Conservation (phyloP, 1,140 invertebrate species). For the Conus ventricosus region DNA sequence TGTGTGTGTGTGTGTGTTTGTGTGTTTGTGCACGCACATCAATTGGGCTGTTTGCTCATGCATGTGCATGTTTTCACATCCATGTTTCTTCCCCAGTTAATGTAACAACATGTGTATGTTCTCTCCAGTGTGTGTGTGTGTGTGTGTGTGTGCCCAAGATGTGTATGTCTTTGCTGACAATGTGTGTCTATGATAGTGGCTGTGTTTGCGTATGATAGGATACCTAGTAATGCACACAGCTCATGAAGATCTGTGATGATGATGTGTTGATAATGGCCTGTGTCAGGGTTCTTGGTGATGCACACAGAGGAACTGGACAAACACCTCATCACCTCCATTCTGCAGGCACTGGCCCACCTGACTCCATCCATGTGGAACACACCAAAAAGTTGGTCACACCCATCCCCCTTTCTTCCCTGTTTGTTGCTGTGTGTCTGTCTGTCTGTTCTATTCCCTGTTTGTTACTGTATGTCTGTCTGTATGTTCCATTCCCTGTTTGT, state of each 20-base stretch:
- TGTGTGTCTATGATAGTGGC: too few relatives aligned
- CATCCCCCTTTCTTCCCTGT: not conserved
- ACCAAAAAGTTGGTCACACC: constrained; percentile 32
- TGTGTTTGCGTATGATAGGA: too few relatives aligned
- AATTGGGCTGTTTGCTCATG: too few relatives aligned
- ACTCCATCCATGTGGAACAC: constrained; percentile 51
- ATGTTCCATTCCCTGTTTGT: not conserved
- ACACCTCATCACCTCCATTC: constrained; percentile 61
- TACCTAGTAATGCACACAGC: too few relatives aligned
- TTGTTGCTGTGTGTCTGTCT: not conserved
- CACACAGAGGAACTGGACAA: constrained; percentile 79
- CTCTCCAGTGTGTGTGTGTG: too few relatives aligned
- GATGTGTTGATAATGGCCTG: not conserved
- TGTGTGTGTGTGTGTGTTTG: too few relatives aligned
- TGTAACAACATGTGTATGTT: too few relatives aligned
- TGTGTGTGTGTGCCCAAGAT: too few relatives aligned
- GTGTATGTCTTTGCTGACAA: too few relatives aligned
- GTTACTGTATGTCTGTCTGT: not conserved
- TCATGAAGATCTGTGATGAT: not conserved
- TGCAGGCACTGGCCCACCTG: constrained; percentile 63
- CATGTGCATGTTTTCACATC: too few relatives aligned
- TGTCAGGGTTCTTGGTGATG: constrained; percentile 74
- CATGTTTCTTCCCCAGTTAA: too few relatives aligned
- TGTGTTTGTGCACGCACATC: too few relatives aligned
- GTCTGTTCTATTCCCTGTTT: not conserved